Percentiles rank a stretch among this genome's conserved stretches.
Evolutionary conservation across 2,888 invertebrate genomes (phyloP).

Genomic region (Nyleta sp.): DNA sequence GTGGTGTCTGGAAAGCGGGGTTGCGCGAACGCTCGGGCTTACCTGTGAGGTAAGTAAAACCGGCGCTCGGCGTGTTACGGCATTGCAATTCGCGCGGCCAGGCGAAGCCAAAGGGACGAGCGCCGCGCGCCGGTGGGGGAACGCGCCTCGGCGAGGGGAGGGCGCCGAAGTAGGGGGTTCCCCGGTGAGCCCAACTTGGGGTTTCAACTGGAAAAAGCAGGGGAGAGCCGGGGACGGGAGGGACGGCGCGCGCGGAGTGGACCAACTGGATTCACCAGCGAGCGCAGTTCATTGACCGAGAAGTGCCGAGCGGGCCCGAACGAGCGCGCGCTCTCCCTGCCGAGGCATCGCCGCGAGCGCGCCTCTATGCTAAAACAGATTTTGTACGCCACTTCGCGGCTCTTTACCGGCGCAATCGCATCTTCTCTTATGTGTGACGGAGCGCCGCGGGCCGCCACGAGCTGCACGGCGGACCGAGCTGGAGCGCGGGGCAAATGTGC

Average conservation of each 20-base stretch:
- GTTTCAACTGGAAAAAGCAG: conserved; percentile 56
- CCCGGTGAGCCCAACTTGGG: conserved; percentile 70
- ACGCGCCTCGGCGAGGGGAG: conserved; percentile 34
- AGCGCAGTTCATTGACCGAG: conserved; percentile 82
- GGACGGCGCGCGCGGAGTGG: conserved; percentile 76
- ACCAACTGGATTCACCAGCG: conserved; percentile 82
- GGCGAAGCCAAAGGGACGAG: conserved; percentile 58
- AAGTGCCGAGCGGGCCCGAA: conserved; percentile 76
- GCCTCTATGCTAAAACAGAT: conserved; percentile 67
- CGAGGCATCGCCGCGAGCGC: conserved; percentile 61
- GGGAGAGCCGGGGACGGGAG: conserved; percentile 52
- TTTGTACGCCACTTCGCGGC: conserved; percentile 64
- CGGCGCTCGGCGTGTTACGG: conserved; percentile 80
- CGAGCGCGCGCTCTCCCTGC: conserved; percentile 48
- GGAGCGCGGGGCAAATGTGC: too few species aligned
- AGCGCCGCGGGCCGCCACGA: conserved; percentile 40
- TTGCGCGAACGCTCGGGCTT: conserved; percentile 73
- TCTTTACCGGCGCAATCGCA: conserved; percentile 55
- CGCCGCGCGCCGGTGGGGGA: conserved; percentile 43
- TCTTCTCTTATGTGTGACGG: conserved; percentile 38
- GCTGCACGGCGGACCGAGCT: too few species aligned
- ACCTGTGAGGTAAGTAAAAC: conserved; percentile 82
- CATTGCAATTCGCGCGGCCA: conserved; percentile 77
- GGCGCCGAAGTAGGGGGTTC: conserved; percentile 49
- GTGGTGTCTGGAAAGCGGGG: conserved; percentile 64